Percentiles rank a stretch among this genome's conserved stretches.
These are phyloP conservation scores for Axis porcinus DNA, from an alignment of 2,113 vertebrate genomes.

Conservation along the genomic window DNA sequence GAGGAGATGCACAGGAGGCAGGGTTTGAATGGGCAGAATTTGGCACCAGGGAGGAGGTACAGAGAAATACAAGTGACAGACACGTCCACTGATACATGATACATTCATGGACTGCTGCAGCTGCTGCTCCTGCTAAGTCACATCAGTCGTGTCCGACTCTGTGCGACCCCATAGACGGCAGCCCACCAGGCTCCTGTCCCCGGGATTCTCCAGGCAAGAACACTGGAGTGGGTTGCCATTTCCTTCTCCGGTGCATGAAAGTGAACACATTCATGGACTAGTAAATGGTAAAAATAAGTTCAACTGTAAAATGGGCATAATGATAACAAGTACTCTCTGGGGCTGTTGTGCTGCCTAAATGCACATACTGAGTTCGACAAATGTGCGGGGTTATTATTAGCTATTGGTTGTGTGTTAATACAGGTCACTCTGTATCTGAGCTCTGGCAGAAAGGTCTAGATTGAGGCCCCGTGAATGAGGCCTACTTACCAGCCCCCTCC, in stretches of 20 bases:
- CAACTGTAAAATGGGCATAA: neutral
- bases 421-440: fast-evolving
- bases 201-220: no score
- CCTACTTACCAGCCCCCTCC: neutral
- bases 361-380: neutral
- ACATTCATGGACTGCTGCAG: neutral
- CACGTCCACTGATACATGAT: neutral
- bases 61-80: neutral
- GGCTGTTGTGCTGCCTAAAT: no score
- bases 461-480: neutral
- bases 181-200: no score
- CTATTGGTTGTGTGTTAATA: fast-evolving
- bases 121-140: no score
- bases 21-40: neutral
- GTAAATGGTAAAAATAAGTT: neutral
- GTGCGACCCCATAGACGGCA: no score
- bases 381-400: neutral
- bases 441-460: neutral
- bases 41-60: neutral
- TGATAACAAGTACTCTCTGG: fast-evolving
- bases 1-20: neutral
- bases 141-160: no score
- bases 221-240: no score
- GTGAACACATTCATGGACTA: neutral
- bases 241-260: no score